phyloP scores from a whole-genome alignment of 2,888 invertebrate genomes.

The Limnephilus lunatus region DNA sequence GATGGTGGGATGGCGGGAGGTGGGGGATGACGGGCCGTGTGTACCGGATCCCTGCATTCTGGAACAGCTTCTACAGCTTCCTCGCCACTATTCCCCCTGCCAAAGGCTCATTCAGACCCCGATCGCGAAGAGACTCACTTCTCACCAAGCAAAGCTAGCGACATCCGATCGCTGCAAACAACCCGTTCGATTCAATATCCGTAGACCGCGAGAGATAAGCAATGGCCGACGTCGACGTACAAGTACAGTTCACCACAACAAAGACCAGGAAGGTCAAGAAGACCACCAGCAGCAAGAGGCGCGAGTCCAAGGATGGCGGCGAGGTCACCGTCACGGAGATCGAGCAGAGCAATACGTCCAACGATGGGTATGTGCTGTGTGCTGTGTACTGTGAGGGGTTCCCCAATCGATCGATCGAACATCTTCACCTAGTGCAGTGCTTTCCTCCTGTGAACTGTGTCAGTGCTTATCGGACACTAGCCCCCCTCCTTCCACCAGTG shows the following conservation, averaged over 20 bases:
- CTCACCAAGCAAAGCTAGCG: conserved; percentile 19
- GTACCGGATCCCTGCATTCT: conserved; percentile 71
- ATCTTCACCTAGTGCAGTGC: conserved; percentile 30
- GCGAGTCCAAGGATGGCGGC: conserved; percentile 85
- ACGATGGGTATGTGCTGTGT: conserved; percentile 88
- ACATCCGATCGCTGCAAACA: background rate
- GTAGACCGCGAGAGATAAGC: conserved; percentile 65
- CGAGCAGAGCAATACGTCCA: conserved; percentile 83
- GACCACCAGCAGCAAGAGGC: conserved; percentile 82
- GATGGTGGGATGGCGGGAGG: conserved; percentile 69
- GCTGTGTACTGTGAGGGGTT: conserved; percentile 67
- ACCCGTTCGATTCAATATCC: conserved; percentile 18
- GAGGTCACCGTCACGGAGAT: conserved; percentile 91
- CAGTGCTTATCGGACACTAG: conserved; percentile 12
- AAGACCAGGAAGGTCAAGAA: conserved; percentile 95
- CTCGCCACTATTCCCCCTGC: conserved; percentile 71
- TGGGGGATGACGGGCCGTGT: conserved; percentile 63
- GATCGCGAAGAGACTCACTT: conserved; percentile 75
- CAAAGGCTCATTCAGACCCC: conserved; percentile 77
- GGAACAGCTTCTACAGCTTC: conserved; percentile 75
- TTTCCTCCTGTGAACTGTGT: conserved; percentile 6
- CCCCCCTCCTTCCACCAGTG: conserved; percentile 18
- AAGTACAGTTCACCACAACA: conserved; percentile 91
- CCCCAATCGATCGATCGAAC: background rate
- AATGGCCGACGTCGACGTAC: conserved; percentile 95